Evolutionary conservation across 2,888 invertebrate genomes (phyloP), one percentile per base, ranked within the genome.

Genomic region (Meteorus colon): DNA sequence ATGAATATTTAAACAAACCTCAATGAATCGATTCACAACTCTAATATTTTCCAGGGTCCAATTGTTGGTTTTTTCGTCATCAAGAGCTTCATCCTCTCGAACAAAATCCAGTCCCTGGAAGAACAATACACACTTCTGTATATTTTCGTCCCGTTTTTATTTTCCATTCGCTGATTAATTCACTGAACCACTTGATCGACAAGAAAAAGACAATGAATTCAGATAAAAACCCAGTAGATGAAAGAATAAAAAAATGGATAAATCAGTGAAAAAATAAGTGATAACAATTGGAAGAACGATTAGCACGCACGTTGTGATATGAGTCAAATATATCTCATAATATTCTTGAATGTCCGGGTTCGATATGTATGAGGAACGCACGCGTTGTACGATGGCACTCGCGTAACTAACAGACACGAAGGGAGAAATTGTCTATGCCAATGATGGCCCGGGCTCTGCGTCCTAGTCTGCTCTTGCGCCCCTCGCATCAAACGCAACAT

Each of bases 401-500:
- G 87, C 86, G 86, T 82, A 85, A 87, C 87, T 87, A 84, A 73
- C 75, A 68, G 79, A 85, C 79, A 79, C 80, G 77, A 81, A 84
- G 84, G 80, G 81, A 80, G 82, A 82, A 81, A 76, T 80, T 79
- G 80, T 82, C 83, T 86, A 81, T 86, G 34, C 34, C 31, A 45
- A 68, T 85, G 86, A 84, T 86, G 86, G 89, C 89, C 89, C 89
- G 89, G 89, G 88, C 87, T 85, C 74, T 75, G 76, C 76, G 62
- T 77, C 84, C 86, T 84, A 84, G 79, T 68, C 19, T 65, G 84
- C 88, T 87, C 88, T 87, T 88, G 89, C 89, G 89, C 88, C 85
- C 85, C 86, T 84, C 85, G 86, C 83, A 81, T 85, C 81, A 87
- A 82, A 87, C 88, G 89, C 89, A 89, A 89, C 89, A 89, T 88